These are phyloP conservation scores for Rhagophthalmus giganteus DNA, from an alignment of 2,888 invertebrate genomes.

Conservation along the genomic window DNA sequence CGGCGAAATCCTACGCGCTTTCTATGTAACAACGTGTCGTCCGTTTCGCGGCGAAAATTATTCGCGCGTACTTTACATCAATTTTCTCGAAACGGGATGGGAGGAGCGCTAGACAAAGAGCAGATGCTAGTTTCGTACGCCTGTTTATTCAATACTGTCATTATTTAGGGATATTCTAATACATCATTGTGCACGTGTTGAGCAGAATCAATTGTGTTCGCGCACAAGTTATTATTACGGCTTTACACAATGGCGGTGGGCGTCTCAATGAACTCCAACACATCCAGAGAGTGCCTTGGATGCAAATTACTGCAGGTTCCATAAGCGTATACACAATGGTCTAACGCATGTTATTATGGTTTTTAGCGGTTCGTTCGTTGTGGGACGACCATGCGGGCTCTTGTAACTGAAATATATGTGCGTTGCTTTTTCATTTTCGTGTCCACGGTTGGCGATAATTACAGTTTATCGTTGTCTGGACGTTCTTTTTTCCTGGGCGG, in stretches of 20 bases:
- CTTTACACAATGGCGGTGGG: slow-evolving; percentile 51
- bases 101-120: slow-evolving; percentile 13
- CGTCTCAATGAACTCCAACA: slow-evolving; percentile 52
- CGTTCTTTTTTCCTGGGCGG: too few species aligned
- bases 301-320: slow-evolving; percentile 36
- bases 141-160: slow-evolving; percentile 44
- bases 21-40: slow-evolving; percentile 33
- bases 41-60: neutral
- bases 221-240: slow-evolving; percentile 48
- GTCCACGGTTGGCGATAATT: too few species aligned
- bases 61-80: neutral
- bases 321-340: slow-evolving; percentile 40
- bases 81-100: slow-evolving; percentile 1
- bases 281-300: slow-evolving; percentile 46
- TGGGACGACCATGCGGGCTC: slow-evolving; percentile 26
- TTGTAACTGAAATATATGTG: slow-evolving; percentile 13
- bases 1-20: slow-evolving; percentile 36
- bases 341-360: slow-evolving; percentile 40
- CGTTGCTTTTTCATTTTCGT: neutral
- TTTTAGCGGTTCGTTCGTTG: slow-evolving; percentile 26
- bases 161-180: slow-evolving; percentile 54
- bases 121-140: slow-evolving; percentile 7
- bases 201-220: slow-evolving; percentile 52
- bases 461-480: too few species aligned
- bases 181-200: slow-evolving; percentile 55